Evolutionary conservation across 2,797 vertebrate species (phyloP).

Genomic region (Emydoidea blandingii): DNA sequence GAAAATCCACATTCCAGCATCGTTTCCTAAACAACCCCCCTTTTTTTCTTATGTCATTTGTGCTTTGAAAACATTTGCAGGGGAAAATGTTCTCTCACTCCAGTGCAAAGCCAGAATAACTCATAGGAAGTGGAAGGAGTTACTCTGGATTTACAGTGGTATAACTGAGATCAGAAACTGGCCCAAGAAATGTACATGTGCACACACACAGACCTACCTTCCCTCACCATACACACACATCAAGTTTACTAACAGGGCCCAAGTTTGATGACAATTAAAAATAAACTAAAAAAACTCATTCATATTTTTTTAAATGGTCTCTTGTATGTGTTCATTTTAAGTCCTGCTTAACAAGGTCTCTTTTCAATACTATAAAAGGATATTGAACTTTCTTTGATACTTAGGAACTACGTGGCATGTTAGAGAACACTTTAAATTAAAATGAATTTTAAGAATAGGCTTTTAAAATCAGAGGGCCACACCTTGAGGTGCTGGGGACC

Average conservation of each 20-base stretch:
- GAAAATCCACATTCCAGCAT: background rate
- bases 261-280: background rate
- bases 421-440: too few relatives aligned
- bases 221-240: background rate
- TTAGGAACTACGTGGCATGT: too few relatives aligned
- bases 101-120: background rate
- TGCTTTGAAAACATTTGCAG: rapidly evolving
- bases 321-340: too few relatives aligned
- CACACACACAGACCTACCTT: rapidly evolving
- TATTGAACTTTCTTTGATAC: too few relatives aligned
- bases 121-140: background rate
- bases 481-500: too few relatives aligned
- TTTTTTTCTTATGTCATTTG: background rate
- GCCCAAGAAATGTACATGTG: background rate
- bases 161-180: background rate
- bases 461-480: background rate
- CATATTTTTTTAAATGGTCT: too few relatives aligned
- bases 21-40: too few relatives aligned
- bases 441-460: too few relatives aligned
- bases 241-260: background rate
- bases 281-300: background rate
- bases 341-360: too few relatives aligned
- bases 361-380: too few relatives aligned
- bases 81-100: background rate
- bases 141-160: background rate